These are phyloP conservation scores for Pseudachorutes palmiensis DNA, from an alignment of 1,140 invertebrate species.

Conservation along the genomic window DNA sequence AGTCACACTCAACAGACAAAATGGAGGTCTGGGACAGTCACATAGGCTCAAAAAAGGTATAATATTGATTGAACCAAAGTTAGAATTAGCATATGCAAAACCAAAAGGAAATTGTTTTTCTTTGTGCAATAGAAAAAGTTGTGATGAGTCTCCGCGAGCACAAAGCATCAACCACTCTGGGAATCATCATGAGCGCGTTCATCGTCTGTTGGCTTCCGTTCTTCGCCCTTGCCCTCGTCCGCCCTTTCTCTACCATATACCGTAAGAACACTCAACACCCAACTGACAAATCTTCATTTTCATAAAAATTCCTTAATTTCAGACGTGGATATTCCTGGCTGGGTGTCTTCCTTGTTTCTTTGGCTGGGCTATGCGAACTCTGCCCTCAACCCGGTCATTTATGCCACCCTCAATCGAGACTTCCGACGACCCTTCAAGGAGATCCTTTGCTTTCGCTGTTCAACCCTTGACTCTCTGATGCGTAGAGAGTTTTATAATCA, in stretches of 20 bases:
- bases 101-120: no score
- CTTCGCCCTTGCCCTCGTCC: constrained; percentile 80
- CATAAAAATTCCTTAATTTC: background rate
- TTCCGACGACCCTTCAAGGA: constrained; percentile 87
- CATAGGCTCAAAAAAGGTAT: background rate
- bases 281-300: background rate
- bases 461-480: constrained; percentile 81
- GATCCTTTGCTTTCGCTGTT: constrained; percentile 78
- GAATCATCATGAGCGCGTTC: constrained; percentile 96
- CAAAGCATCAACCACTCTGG: constrained; percentile 90
- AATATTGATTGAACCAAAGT: background rate
- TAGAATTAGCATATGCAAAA: background rate
- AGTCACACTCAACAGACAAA: constrained; percentile 12
- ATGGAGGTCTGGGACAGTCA: background rate
- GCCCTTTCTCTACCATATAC: constrained; percentile 57
- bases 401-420: constrained; percentile 82
- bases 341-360: constrained; percentile 42
- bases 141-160: constrained; percentile 52
- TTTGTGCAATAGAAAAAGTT: constrained; percentile 31
- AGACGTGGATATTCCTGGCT: constrained; percentile 39
- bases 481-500: constrained; percentile 84
- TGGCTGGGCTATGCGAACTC: constrained; percentile 53
- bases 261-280: background rate
- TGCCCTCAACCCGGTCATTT: constrained; percentile 76
- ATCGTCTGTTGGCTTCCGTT: constrained; percentile 95